Conservation (phyloP, 2,113 vertebrate species). For the Bubo scandiacus region DNA sequence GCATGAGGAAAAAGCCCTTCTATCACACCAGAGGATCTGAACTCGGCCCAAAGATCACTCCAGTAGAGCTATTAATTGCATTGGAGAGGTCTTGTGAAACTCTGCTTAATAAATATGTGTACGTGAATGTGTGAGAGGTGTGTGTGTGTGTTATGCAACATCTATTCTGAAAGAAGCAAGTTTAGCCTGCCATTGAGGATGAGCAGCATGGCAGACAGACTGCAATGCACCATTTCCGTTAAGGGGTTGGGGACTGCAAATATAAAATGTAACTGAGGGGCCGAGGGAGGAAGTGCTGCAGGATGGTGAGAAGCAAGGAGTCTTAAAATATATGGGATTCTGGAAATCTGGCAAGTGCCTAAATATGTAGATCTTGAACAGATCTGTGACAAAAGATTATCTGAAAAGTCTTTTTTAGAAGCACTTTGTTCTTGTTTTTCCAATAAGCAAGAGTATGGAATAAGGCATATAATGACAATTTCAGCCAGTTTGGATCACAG, state of each 20-base stretch:
- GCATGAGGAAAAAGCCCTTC: neutral
- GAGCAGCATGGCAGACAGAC: neutral
- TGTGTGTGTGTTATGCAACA: neutral
- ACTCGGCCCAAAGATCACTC: neutral
- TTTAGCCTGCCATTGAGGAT: neutral
- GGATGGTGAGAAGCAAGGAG: neutral
- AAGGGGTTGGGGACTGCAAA: neutral
- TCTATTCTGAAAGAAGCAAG: neutral
- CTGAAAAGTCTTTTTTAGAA: neutral
- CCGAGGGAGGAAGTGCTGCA: neutral
- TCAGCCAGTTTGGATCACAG: neutral
- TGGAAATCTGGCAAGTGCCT: neutral
- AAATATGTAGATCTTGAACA: neutral
- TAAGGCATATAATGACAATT: neutral
- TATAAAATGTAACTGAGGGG: neutral
- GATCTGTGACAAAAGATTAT: neutral
- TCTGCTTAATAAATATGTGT: neutral
- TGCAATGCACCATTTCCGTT: neutral
- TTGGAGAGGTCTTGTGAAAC: neutral
- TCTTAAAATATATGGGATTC: neutral
- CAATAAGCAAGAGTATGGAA: neutral
- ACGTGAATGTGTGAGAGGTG: accelerated
- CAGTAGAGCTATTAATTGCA: neutral
- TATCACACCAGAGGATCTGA: neutral
- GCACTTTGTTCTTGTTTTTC: neutral